A percentile compares a stretch with the other conserved stretches of the same genome.
These are phyloP conservation scores for Micropoecilia bifurca DNA, from an alignment of 2,797 vertebrate species.

Conservation along the genomic window DNA sequence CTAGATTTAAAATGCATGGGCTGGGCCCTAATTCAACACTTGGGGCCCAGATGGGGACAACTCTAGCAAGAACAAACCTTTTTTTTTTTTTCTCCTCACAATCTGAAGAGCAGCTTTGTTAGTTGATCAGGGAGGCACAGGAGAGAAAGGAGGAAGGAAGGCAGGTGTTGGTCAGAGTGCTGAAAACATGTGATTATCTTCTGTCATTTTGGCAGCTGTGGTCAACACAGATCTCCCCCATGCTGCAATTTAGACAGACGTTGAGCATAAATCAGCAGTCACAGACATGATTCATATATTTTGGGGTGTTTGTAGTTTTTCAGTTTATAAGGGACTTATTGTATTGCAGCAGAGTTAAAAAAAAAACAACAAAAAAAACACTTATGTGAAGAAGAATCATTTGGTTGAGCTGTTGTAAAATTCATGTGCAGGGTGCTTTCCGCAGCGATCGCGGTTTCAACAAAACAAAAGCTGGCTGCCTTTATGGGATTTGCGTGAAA, in stretches of 20 bases:
- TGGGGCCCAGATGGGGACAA: neutral
- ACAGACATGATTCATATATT: neutral
- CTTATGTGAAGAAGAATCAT: neutral
- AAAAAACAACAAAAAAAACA: neutral
- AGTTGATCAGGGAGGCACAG: neutral
- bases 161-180: neutral
- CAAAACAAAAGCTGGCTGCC: neutral
- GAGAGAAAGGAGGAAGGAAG: neutral
- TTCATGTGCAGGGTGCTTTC: neutral
- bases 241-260: conserved; percentile 7
- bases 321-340: neutral
- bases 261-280: neutral
- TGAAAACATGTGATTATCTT: conserved; percentile 6
- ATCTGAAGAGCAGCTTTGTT: neutral
- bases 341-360: neutral
- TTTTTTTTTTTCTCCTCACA: neutral
- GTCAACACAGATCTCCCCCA: neutral
- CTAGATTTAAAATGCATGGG: neutral
- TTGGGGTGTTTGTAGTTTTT: neutral
- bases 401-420: neutral
- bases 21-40: neutral
- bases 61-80: neutral
- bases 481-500: neutral
- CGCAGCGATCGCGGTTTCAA: neutral
- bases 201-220: neutral